phyloP scores from a whole-genome alignment of 2,113 vertebrate genomes.

The Lophochroa leadbeateri region DNA sequence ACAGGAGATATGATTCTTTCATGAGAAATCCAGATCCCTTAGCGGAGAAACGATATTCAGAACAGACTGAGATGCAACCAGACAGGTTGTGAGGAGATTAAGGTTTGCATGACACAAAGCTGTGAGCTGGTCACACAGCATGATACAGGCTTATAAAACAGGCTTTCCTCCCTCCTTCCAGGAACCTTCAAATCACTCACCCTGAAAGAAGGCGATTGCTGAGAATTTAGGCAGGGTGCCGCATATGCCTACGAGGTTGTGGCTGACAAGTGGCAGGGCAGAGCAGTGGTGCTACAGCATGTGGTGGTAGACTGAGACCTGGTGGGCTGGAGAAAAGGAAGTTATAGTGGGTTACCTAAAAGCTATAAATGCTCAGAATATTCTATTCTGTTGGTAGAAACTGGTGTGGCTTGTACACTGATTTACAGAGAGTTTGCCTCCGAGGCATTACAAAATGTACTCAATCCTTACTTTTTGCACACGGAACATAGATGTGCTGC shows the following conservation, averaged over 20 bases:
- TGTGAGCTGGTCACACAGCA: conserved; percentile 34
- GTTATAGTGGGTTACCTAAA: neutral
- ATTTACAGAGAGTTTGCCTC: neutral
- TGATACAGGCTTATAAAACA: neutral
- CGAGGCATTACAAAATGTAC: neutral
- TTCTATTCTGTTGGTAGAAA: neutral
- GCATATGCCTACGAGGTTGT: neutral
- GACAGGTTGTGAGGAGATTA: conserved; percentile 67
- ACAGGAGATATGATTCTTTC: conserved; percentile 62
- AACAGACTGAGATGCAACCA: conserved; percentile 57
- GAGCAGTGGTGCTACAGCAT: neutral
- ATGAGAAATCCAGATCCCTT: conserved; percentile 47
- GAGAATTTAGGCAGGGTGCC: neutral
- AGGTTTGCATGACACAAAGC: conserved; percentile 50
- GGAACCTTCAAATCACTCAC: conserved; percentile 13
- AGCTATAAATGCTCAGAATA: neutral
- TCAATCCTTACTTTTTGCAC: neutral
- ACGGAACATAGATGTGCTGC: neutral
- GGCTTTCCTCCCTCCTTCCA: neutral
- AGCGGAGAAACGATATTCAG: conserved; percentile 18
- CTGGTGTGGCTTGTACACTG: accelerated
- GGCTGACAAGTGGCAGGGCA: neutral
- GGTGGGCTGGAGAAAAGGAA: neutral
- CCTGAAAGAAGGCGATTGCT: neutral
- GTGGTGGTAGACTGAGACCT: neutral